Evolutionary conservation across 2,888 invertebrate species (phyloP).

Genomic region (Furcula furcula): DNA sequence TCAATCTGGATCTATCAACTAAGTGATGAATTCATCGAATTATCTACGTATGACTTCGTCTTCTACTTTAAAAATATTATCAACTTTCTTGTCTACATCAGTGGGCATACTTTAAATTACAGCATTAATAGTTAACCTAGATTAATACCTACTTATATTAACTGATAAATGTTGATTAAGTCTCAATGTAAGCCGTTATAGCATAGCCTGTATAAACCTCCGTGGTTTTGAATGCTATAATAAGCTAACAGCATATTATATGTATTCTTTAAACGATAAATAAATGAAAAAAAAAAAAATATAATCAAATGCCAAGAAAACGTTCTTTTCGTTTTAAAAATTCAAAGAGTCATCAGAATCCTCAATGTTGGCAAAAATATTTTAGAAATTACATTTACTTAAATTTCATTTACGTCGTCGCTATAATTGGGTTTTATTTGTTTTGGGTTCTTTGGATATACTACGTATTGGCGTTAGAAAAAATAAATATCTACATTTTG

Average conservation of each 20-base stretch:
- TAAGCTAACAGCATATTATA: too few species aligned
- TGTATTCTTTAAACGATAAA: too few species aligned
- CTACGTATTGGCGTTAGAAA: not conserved
- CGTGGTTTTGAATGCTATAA: too few species aligned
- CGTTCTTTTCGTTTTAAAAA: constrained; percentile 6
- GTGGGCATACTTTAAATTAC: not conserved
- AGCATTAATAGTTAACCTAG: too few species aligned
- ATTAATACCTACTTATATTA: too few species aligned
- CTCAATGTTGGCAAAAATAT: constrained; percentile 2
- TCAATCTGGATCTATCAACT: not conserved
- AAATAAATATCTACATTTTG: not conserved
- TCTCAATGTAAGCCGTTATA: too few species aligned
- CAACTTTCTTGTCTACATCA: not conserved
- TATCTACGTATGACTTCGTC: too few species aligned
- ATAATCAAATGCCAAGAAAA: constrained; percentile 1
- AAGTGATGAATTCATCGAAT: not conserved
- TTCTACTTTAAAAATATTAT: not conserved
- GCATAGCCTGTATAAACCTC: too few species aligned
- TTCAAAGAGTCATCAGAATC: constrained; percentile 8
- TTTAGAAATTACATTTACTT: not conserved
- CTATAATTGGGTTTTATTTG: not conserved
- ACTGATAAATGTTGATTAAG: too few species aligned
- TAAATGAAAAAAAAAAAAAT: too few species aligned
- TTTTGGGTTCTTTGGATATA: not conserved
- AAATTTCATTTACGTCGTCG: constrained; percentile 2